These are phyloP conservation scores for Cricetomys ansorgei DNA, from an alignment of 2,113 vertebrate genomes.

Conservation along the genomic window DNA sequence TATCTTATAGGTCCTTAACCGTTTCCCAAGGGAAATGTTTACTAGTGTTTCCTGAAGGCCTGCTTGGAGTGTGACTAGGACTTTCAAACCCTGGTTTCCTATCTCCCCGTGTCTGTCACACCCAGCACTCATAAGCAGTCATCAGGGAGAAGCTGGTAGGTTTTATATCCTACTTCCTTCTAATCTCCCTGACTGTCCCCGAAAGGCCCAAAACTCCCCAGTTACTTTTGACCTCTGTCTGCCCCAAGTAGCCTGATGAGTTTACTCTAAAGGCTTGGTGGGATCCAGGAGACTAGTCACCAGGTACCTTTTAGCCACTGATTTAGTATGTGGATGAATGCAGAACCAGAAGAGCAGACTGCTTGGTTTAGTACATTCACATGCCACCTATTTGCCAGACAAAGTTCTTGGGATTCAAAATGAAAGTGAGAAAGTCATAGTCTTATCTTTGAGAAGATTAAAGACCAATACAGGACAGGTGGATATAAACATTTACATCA, in stretches of 20 bases:
- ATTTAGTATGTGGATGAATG: slow-evolving; percentile 22
- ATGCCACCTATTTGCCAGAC: not conserved
- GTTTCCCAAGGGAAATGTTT: slow-evolving; percentile 20
- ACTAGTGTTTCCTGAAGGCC: slow-evolving; percentile 18
- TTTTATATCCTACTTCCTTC: not conserved
- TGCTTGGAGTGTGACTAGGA: not conserved
- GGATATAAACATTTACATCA: slow-evolving; percentile 19
- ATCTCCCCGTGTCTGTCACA: not conserved
- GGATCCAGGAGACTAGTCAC: not conserved
- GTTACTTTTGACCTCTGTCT: not conserved
- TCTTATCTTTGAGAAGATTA: slow-evolving; percentile 45
- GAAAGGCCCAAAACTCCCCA: not conserved
- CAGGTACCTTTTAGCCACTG: not conserved
- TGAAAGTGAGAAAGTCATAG: slow-evolving; percentile 42
- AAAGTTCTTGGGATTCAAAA: slow-evolving; percentile 37
- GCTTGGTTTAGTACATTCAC: not conserved
- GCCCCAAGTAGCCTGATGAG: not conserved
- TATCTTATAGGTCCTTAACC: not conserved
- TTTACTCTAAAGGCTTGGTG: not conserved
- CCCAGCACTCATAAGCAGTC: not conserved
- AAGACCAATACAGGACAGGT: slow-evolving; percentile 1
- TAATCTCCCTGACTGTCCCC: not conserved
- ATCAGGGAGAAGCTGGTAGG: not conserved
- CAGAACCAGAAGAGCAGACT: slow-evolving; percentile 46
- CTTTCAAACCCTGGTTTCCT: not conserved